Evolutionary conservation across 2,888 invertebrate species (phyloP), one percentile per base, ranked within the genome.

Genomic region (Rhopalosiphum nymphaeae): DNA sequence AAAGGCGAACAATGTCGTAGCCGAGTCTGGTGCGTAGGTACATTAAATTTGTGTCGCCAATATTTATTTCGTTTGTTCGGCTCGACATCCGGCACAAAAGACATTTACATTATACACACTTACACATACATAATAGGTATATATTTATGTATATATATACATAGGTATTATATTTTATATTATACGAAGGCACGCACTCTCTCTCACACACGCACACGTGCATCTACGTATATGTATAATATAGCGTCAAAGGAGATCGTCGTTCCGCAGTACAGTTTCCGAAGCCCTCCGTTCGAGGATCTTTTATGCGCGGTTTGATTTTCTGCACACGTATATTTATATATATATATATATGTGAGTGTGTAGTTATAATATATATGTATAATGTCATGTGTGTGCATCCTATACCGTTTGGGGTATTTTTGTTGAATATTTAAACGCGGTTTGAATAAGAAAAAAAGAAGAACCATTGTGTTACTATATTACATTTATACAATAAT

Each of bases 261-360:
- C 88, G 88, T 88, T 56, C 53, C 53, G 21, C 88, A 11, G 42
- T 16, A 57, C 44, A 61, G 89, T 89, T 61, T 89, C 61, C 89
- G 89, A 89, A 89, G 89, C 89, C 89, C 61, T 53, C 21, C 21
- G 49, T 25, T 78, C 78, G 36, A 78, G 21, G 53, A 53, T 53
- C n/a, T 1, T 53, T 88, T 78, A 78, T 53, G 88, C 44, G 9
- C 10, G 3, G 57, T 61, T 61, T 42, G 44, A 89, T 89, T 89
- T 89, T 89, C 61, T 26, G 44, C 89, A 26, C 89, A 61, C 89
- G 57, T 61, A 26, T 85, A 44, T 44, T 16, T 85, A n/a, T 36
- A 3, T 16, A 3, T 16, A 16, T 53, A 16, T 53, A 13, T 16
- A 16, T 53, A 13, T 53, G 49, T 11, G 53, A 0, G 53, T 21